Conservation (phyloP, 2,888 invertebrate genomes). For the Mythimna pallens region DNA sequence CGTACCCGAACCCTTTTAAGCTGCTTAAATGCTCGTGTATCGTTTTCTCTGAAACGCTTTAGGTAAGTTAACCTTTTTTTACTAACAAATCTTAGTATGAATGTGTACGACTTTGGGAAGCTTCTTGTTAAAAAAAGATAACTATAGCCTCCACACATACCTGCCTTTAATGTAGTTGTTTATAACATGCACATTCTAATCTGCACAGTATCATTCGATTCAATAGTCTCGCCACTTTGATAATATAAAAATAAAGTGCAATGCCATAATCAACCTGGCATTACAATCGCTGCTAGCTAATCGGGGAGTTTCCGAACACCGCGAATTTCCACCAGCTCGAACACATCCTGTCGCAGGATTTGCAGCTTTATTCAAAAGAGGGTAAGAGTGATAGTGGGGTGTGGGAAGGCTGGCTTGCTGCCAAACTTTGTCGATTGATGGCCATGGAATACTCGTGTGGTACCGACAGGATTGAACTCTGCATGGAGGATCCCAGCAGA, state of each 20-base stretch:
- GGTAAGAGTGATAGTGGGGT: constrained; percentile 25
- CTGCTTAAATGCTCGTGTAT: constrained; percentile 14
- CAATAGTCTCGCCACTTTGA: constrained; percentile 20
- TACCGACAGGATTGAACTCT: constrained; percentile 47
- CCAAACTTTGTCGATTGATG: constrained; percentile 64
- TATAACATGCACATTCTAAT: constrained; percentile 2
- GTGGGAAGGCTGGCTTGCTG: constrained; percentile 52
- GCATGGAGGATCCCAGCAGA: constrained; percentile 15
- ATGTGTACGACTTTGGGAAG: background rate
- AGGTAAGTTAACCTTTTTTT: background rate
- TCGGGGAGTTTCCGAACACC: constrained; percentile 66
- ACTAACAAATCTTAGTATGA: background rate
- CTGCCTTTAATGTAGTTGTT: constrained; percentile 4
- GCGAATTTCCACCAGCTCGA: constrained; percentile 57
- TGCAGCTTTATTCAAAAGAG: constrained; percentile 23
- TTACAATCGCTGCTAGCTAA: constrained; percentile 64
- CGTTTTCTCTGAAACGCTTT: background rate
- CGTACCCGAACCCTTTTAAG: constrained; percentile 24
- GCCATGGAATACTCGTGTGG: constrained; percentile 46
- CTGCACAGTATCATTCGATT: constrained; percentile 29
- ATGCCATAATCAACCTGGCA: constrained; percentile 55
- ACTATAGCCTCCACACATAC: background rate
- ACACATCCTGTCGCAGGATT: constrained; percentile 25
- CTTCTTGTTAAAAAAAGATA: background rate
- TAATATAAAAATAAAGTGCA: constrained; percentile 62